Conservation (phyloP, 2,113 vertebrate genomes). For the Stigmatopora argus region DNA sequence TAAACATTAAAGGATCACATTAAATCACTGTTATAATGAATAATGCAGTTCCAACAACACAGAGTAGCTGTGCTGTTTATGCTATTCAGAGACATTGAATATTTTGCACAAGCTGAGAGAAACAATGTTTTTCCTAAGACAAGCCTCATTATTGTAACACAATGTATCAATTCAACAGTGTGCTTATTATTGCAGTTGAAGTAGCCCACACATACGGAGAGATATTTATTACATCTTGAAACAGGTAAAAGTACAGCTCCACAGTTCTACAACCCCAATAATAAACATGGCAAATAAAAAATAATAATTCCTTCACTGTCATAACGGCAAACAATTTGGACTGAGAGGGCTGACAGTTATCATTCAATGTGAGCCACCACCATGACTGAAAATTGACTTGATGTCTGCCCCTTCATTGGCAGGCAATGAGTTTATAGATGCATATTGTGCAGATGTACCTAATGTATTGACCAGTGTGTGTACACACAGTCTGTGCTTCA, state of each 20-base stretch:
- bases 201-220: background rate
- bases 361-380: too few relatives aligned
- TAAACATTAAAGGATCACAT: slow-evolving; percentile 1
- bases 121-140: too few relatives aligned
- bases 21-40: background rate
- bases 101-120: too few relatives aligned
- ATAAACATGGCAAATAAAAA: background rate
- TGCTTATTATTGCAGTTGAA: background rate
- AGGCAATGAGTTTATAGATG: background rate
- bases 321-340: too few relatives aligned
- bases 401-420: too few relatives aligned
- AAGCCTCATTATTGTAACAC: too few relatives aligned
- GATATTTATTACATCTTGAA: background rate
- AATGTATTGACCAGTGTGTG: background rate
- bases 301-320: too few relatives aligned
- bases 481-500: background rate
- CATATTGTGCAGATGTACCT: background rate
- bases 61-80: background rate
- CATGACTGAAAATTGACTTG: too few relatives aligned
- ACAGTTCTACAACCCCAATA: background rate
- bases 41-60: background rate
- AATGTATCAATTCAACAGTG: background rate
- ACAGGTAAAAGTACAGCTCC: background rate
- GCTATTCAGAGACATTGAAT: background rate
- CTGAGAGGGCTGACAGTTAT: too few relatives aligned